Evolutionary conservation across 2,888 invertebrate genomes (phyloP), one percentile per base, ranked within the genome.

Genomic region (Seladonia tumulorum): DNA sequence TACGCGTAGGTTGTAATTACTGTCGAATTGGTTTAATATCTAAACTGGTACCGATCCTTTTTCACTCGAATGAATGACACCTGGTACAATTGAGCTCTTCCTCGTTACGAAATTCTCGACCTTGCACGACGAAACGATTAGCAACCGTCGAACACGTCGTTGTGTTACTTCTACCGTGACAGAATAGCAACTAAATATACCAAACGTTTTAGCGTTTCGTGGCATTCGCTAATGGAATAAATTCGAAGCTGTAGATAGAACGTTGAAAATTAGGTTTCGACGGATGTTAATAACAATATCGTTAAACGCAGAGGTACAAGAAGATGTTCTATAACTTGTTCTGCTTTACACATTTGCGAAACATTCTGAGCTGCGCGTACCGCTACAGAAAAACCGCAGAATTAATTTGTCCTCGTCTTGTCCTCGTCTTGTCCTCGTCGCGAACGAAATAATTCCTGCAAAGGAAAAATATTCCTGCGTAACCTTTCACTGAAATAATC

Each of bases 1-100:
- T 18, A 39, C 42, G 82, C 77, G 77, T 82, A 81, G 90, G 89
- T 70, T 35, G 85, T 81, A 82, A 87, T 87, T 88, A 84, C 66
- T 18, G 47, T 57, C 53, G 45, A 82, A 87, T 88, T 80, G 86
- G 45, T 68, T 70, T 81, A 60, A 85, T 42, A 76, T 57, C 73
- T 80, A 81, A 88, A 78, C 42, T 35, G 63, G 29, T 39, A 63
- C 63, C 72, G 18, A 73, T n/a, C 76, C 81, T 85, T 85, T 80
- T 76, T 73, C 63, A n/a, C 63, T 29, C 60, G 53, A 57, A 49
- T 49, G 71, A 75, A 75, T 45, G 70, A 45, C 68, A 77, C 83
- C 82, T 82, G 81, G 49, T 68, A 29, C 70, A 86, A 87, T 87
- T 84, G 85, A 47, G 25, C 39, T 49, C 68, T 84, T 90, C 84